These are phyloP conservation scores for Ctenodactylus gundi DNA, from an alignment of 2,113 vertebrate species.

Conservation along the genomic window DNA sequence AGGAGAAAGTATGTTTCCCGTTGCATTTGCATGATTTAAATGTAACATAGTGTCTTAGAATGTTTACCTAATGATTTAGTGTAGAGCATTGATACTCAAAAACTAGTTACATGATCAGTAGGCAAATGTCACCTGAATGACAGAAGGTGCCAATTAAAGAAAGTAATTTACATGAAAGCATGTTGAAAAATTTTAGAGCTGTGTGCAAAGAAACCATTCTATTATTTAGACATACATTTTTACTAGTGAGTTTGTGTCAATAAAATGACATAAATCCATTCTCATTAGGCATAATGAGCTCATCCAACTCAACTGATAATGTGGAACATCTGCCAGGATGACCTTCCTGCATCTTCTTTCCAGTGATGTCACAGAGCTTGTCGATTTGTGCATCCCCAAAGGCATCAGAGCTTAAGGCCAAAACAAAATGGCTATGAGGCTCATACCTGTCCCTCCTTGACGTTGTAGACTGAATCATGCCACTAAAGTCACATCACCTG, in stretches of 20 bases:
- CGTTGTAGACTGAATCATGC: background rate
- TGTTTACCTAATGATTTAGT: slow-evolving; percentile 20
- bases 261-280: slow-evolving; percentile 64
- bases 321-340: slow-evolving; percentile 66
- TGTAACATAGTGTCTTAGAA: background rate
- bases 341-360: slow-evolving; percentile 47
- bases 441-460: background rate
- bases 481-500: background rate
- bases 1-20: background rate
- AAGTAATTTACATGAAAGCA: slow-evolving; percentile 49
- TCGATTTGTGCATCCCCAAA: slow-evolving; percentile 47
- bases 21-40: slow-evolving; percentile 49
- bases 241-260: slow-evolving; percentile 64
- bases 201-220: slow-evolving; percentile 39
- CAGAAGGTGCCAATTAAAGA: slow-evolving; percentile 67
- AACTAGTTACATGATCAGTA: background rate
- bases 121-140: slow-evolving; percentile 67
- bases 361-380: slow-evolving; percentile 50
- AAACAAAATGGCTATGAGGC: background rate
- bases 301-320: slow-evolving; percentile 62
- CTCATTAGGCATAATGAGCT: slow-evolving; percentile 74
- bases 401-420: background rate
- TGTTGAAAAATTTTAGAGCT: slow-evolving; percentile 48
- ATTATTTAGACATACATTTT: slow-evolving; percentile 53
- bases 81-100: background rate